Evolutionary conservation across 1,140 invertebrate species (phyloP), one percentile per base, ranked within the genome.

Genomic region (Lutraria rhynchaena): DNA sequence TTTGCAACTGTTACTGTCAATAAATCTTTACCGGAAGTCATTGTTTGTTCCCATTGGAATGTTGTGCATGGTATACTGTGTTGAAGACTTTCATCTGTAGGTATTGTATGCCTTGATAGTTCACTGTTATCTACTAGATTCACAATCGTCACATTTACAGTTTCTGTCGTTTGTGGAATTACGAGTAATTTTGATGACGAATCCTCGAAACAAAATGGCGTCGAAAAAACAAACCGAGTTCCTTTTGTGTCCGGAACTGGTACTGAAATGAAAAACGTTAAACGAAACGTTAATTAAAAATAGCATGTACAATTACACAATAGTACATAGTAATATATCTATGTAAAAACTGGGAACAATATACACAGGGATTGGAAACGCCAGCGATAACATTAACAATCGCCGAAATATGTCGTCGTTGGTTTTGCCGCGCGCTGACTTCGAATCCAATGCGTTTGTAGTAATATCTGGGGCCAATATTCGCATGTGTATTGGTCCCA

Each of bases 231-330:
- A 57, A 70, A 81, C 4, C 24, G 13, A 13, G 22, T 60, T 3
- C 77, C 77, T 58, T 67, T 69, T 17, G 65, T 53, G 31, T 81
- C 77, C 13, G 67, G 77, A 55, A 77, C 75, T 19, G 41, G 60
- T 3, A 37, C 53, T 57, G 49, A 0, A 71, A 57, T 31, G 3
- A 24, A 60, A 60, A 60, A 11, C 5, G 37, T 7, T 7, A 41
- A 41, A 5, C 5, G 5, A 41, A 41, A 41, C 15, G 37, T 41
- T 7, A 41, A 41, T 7, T 41, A 41, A 5, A 7, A 15, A 7
- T 5, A 41, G 5, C 5, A 41, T 41, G 15, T 41, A 7, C 5
- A 5, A 7, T 5, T 41, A 7, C 37, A 7, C 5, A 7, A 41
- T 41, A 41, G 37, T 41, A 7, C 5, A 41, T 7, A 41, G 37